These are phyloP conservation scores for Sarcophaga bullata DNA, from an alignment of 1,140 invertebrate species.

Conservation along the genomic window DNA sequence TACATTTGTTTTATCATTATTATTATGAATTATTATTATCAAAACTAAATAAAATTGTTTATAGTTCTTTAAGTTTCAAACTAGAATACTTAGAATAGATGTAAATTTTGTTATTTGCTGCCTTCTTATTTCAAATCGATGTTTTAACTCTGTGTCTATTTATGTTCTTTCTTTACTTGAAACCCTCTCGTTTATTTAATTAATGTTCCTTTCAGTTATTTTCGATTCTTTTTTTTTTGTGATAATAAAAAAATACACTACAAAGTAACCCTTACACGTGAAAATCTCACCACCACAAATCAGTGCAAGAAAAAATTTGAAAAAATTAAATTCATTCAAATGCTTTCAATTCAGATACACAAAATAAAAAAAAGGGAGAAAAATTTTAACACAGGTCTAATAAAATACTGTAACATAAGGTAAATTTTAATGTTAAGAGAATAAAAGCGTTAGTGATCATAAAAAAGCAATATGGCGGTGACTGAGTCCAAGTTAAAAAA, in stretches of 20 bases:
- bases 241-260: background rate
- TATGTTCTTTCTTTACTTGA: background rate
- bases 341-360: background rate
- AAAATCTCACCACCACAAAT: slow-evolving; percentile 10
- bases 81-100: background rate
- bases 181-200: background rate
- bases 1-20: no score
- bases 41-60: no score
- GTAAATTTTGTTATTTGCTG: slow-evolving; percentile 15
- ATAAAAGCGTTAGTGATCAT: slow-evolving; percentile 32
- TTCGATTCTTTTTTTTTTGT: background rate
- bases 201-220: background rate
- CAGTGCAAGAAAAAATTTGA: background rate
- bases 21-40: no score
- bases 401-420: background rate
- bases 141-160: background rate
- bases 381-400: background rate
- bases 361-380: background rate
- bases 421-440: background rate
- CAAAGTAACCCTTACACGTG: background rate
- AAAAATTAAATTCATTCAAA: no score
- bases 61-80: no score
- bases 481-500: slow-evolving; percentile 26
- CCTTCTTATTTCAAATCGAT: background rate
- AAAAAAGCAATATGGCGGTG: slow-evolving; percentile 40